Percentiles rank a stretch among this genome's conserved stretches.
Evolutionary conservation across 2,888 invertebrate genomes (phyloP).

Genomic region (Galerucella pusilla): DNA sequence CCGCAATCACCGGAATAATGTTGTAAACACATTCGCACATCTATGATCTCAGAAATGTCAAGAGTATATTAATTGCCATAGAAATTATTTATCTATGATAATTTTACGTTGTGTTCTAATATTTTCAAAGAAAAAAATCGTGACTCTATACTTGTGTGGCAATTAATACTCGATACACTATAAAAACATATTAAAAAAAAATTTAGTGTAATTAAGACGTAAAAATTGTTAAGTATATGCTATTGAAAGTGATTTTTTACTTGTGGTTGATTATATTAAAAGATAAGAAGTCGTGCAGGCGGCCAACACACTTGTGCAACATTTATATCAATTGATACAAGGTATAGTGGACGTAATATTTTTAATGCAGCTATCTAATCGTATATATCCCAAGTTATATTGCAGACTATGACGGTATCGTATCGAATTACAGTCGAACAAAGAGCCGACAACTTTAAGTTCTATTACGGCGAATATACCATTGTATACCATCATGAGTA

Average conservation of each 20-base stretch:
- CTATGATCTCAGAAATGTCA: constrained; percentile 16
- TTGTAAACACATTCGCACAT: background rate
- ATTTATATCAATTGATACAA: background rate
- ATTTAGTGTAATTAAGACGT: constrained; percentile 3
- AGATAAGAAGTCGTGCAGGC: background rate
- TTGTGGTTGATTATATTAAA: constrained; percentile 3
- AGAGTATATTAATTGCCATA: background rate
- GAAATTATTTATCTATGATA: constrained; percentile 9
- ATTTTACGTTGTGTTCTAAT: constrained; percentile 14
- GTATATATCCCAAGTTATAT: no score
- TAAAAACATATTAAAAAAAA: background rate
- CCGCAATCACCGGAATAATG: background rate
- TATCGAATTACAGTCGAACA: no score
- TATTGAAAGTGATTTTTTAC: background rate
- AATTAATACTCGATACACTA: constrained; percentile 9
- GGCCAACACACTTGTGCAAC: background rate
- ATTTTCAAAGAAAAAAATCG: constrained; percentile 5
- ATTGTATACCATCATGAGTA: no score
- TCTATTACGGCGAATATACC: no score
- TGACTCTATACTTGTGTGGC: background rate
- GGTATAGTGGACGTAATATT: no score
- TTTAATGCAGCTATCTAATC: no score
- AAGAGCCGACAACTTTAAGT: no score
- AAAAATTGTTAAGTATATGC: constrained; percentile 3
- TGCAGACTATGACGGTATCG: no score